These are phyloP conservation scores for Lasiurus borealis DNA, from an alignment of 2,113 vertebrate genomes.

Conservation along the genomic window DNA sequence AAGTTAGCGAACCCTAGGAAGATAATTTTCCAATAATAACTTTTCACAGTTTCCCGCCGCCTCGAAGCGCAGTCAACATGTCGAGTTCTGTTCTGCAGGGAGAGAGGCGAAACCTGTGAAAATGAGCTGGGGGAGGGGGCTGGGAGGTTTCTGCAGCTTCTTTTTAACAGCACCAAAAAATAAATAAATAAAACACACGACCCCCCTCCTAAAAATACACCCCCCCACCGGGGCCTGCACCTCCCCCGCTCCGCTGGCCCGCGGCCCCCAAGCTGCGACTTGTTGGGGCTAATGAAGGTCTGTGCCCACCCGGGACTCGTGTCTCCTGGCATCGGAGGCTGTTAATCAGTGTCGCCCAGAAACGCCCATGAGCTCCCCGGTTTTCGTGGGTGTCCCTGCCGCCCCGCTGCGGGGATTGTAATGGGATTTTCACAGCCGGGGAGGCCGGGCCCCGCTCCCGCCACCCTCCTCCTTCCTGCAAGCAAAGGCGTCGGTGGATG, in stretches of 20 bases:
- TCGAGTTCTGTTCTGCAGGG: constrained; percentile 65
- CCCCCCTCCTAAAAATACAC: too few relatives aligned
- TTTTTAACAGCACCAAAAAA: neutral
- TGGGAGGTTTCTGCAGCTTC: neutral
- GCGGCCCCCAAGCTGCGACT: constrained; percentile 52
- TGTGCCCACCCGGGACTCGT: constrained; percentile 48
- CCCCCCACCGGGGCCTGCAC: neutral
- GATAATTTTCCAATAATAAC: constrained; percentile 77
- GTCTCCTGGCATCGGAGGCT: constrained; percentile 56
- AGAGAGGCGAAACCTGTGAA: constrained; percentile 58
- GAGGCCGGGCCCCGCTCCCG: constrained; percentile 56
- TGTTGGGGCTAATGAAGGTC: constrained; percentile 63
- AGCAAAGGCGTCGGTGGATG: constrained; percentile 78
- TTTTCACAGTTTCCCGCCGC: constrained; percentile 71
- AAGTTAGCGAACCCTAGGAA: constrained; percentile 58
- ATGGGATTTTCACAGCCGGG: constrained; percentile 78
- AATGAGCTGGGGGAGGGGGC: constrained; percentile 26
- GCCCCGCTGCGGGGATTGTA: constrained; percentile 1
- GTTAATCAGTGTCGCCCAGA: constrained; percentile 63
- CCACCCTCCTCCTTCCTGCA: neutral
- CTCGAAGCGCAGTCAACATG: constrained; percentile 55
- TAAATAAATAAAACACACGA: too few relatives aligned
- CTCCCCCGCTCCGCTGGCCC: neutral
- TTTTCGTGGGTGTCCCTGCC: neutral
- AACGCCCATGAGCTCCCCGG: neutral